These are phyloP conservation scores for Wasmannia auropunctata DNA, from an alignment of 1,140 invertebrate species.

Conservation along the genomic window DNA sequence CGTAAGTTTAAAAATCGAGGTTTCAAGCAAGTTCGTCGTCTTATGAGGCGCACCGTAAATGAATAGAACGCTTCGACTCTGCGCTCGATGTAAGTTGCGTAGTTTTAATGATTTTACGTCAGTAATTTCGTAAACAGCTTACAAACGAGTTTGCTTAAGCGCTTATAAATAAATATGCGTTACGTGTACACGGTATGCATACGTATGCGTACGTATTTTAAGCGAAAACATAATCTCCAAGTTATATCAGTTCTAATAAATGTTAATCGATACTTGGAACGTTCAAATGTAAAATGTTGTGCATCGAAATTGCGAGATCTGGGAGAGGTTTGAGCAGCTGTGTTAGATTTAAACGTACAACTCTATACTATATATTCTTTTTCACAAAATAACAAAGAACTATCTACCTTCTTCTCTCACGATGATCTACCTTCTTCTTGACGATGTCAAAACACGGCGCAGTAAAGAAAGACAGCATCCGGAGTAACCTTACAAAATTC, in stretches of 20 bases:
- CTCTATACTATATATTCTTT: neutral
- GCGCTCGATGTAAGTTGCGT: neutral
- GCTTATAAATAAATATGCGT: neutral
- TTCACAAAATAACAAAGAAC: neutral
- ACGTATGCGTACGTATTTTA: neutral
- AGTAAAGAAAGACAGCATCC: neutral
- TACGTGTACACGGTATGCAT: neutral
- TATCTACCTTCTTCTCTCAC: neutral
- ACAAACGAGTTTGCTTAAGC: neutral
- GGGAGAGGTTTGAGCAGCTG: neutral
- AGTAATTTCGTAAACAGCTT: neutral
- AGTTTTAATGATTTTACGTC: neutral
- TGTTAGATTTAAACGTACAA: neutral
- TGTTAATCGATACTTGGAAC: neutral
- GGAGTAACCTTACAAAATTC: neutral
- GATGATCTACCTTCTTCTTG: neutral
- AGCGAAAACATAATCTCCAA: neutral
- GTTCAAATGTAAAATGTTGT: neutral
- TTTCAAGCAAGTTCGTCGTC: neutral
- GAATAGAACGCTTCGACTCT: neutral
- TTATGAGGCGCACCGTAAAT: neutral
- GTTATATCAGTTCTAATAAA: constrained; percentile 1
- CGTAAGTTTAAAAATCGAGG: neutral
- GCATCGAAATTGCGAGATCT: neutral
- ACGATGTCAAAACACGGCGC: neutral